Percentiles rank a stretch among this genome's conserved stretches.
Conservation (phyloP, 1,140 invertebrate genomes). For the Lepidurus arcticus region DNA sequence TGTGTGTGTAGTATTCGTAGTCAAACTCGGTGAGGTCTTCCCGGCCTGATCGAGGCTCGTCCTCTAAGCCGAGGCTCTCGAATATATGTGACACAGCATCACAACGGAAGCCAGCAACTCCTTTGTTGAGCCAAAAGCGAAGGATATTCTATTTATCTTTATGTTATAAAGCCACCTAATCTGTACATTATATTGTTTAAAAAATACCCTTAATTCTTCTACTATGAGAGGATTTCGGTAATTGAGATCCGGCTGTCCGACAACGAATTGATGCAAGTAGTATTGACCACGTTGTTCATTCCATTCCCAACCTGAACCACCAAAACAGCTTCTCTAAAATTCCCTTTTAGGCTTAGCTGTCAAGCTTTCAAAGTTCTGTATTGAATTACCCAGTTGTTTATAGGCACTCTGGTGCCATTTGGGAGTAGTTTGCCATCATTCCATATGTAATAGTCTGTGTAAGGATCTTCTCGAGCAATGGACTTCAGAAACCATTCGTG, state of each 20-base stretch:
- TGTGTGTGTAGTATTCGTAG: conserved; percentile 57
- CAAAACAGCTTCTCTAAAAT: conserved; percentile 36
- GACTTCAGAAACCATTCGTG: conserved; percentile 43
- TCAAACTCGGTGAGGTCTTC: conserved; percentile 45
- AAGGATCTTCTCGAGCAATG: conserved; percentile 33
- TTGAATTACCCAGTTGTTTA: conserved; percentile 39
- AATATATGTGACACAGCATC: conserved; percentile 56
- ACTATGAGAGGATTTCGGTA: conserved; percentile 56
- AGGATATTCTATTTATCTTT: conserved; percentile 53
- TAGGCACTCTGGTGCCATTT: conserved; percentile 36
- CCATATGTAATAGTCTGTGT: conserved; percentile 40
- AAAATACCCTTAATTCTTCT: conserved; percentile 57
- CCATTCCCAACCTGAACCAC: conserved; percentile 66
- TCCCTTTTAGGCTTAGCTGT: not conserved
- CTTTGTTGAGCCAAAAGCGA: conserved; percentile 69
- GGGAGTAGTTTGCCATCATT: conserved; percentile 35
- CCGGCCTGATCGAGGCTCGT: conserved; percentile 52
- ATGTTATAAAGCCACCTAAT: not conserved
- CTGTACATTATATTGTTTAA: not conserved
- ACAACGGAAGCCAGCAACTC: conserved; percentile 71
- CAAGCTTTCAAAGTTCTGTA: not conserved
- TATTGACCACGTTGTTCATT: conserved; percentile 59
- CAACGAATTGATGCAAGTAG: conserved; percentile 66
- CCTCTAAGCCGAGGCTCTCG: conserved; percentile 54
- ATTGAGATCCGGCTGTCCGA: conserved; percentile 69